phyloP scores from a whole-genome alignment of 2,113 vertebrate genomes.

The Semnornis frantzii region DNA sequence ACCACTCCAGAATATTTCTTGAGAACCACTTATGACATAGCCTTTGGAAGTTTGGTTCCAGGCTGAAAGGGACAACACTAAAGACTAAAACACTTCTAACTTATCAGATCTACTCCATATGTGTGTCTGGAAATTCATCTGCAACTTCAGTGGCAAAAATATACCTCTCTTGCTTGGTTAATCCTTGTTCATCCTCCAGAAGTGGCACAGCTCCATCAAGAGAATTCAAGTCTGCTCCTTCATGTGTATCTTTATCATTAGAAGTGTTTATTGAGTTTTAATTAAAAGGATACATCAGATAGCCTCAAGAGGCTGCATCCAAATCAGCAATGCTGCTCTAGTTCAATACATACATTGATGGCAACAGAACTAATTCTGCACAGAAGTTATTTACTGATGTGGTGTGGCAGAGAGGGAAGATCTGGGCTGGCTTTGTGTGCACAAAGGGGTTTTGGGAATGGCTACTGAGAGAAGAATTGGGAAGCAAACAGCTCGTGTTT shows the following conservation, averaged over 20 bases:
- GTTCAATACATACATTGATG: background rate
- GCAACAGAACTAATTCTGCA: background rate
- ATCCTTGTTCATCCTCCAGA: background rate
- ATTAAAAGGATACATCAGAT: slow-evolving; percentile 10
- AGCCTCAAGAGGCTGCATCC: background rate
- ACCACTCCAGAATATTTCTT: background rate
- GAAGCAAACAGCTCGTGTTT: background rate
- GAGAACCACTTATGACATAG: background rate
- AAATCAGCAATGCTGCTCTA: background rate
- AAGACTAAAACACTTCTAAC: too few species aligned
- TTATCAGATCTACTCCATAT: background rate
- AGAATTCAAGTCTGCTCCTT: background rate
- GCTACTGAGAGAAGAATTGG: background rate
- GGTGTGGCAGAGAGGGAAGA: background rate
- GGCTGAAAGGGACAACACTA: background rate
- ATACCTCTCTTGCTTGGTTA: background rate
- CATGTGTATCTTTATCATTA: slow-evolving; percentile 3
- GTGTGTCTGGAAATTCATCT: background rate
- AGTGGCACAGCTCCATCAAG: background rate
- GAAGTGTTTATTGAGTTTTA: slow-evolving; percentile 28
- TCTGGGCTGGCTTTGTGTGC: background rate
- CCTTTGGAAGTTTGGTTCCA: background rate
- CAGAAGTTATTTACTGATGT: background rate
- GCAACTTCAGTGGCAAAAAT: background rate
- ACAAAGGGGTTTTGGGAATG: background rate